Base-by-base conservation (phyloP, 2,888 invertebrate genomes). In the Germaria angustata region DNA sequence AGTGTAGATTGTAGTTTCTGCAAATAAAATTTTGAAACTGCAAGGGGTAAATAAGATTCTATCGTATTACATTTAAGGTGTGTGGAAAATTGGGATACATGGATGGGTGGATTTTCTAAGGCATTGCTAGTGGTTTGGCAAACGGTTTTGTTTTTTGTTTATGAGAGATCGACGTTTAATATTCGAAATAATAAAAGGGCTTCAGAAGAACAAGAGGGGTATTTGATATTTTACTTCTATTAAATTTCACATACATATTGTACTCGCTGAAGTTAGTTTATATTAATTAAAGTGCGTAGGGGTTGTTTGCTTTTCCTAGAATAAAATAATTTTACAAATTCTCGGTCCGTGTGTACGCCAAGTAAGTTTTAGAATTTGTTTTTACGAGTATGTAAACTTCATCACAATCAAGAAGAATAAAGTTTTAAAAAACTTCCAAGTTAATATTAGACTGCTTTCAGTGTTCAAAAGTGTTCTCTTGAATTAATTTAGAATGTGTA, bases 1-100 rank as follows among this genome's bases (percentile, higher is more conserved):
- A 82, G 82, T 84, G 84, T 82, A 55, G 65, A 49, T 28, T 55
- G 51, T 75, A 44, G 36, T 55, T 72, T 22, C 77, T 80, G 80
- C 41, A 77, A 80, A 77, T n/a, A 79, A 68, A 73, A 20, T 55
- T 73, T 77, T 55, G 36, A 59, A 66, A 15, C 51, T 71, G 49
- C 11, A 59, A 44, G 22, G 28, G 34, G 53, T 46, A 46, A 13
- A 20, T 13, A 9, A 39, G 41, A 15, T 36, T 28, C 28, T 28
- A 28, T 3, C n/a, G n/a, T n/a, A n/a, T n/a, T 28, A 6, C 28
- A 28, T 51, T 57, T 20, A 8, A 20, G 63, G n/a, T 36, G 65
- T 39, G 4, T 57, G 36, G 44, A 22, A 53, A n/a, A 8, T 57
- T 80, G 55, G 55, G 49, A 57, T 20, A 9, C 15, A 22, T 55